These are phyloP conservation scores for Grammomys surdaster DNA, from an alignment of 2,113 vertebrate genomes.

Conservation along the genomic window DNA sequence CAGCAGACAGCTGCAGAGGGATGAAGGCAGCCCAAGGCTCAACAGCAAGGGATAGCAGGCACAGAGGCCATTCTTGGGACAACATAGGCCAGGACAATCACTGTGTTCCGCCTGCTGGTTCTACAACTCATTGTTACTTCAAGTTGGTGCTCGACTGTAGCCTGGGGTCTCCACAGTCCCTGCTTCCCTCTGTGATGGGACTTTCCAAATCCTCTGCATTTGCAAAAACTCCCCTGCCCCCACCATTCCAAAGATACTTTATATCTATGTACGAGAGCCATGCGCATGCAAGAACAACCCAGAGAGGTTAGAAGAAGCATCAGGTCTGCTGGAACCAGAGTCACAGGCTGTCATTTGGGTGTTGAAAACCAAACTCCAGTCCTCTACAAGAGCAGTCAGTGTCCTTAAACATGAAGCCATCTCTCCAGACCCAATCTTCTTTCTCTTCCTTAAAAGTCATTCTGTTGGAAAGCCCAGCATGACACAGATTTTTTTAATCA, in stretches of 20 bases:
- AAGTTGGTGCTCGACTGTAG: rapidly evolving
- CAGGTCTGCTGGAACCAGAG: background rate
- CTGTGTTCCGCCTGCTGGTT: rapidly evolving
- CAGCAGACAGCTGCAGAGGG: background rate
- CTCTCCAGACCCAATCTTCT: background rate
- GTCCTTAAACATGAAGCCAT: too few relatives aligned
- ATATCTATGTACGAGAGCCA: background rate
- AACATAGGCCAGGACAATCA: rapidly evolving
- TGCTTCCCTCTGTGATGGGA: rapidly evolving
- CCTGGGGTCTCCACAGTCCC: rapidly evolving
- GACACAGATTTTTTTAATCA: conserved; percentile 67
- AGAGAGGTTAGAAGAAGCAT: background rate
- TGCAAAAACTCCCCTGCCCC: background rate
- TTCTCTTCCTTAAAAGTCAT: background rate
- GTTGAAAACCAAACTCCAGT: background rate
- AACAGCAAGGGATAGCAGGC: background rate
- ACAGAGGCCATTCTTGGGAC: background rate
- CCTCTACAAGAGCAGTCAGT: background rate
- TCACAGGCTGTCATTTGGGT: background rate
- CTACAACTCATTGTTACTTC: rapidly evolving
- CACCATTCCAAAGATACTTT: background rate
- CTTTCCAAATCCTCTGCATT: background rate
- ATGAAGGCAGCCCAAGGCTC: background rate
- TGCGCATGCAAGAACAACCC: background rate
- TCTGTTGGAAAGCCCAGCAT: background rate